phyloP scores from a whole-genome alignment of 2,888 invertebrate species.

The Eilema depressum region DNA sequence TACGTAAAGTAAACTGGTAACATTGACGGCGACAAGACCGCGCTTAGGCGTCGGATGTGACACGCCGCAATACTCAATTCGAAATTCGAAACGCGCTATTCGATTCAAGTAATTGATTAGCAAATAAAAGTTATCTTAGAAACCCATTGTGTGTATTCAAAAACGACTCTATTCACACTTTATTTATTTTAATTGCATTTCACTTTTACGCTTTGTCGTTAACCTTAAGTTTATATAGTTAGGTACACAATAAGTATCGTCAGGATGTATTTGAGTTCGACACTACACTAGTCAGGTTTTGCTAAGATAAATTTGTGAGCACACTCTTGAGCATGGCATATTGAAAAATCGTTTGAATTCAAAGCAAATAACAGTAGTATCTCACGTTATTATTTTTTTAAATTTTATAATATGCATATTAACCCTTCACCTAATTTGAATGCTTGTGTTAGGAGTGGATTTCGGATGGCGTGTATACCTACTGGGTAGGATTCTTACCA shows the following conservation, averaged over 20 bases:
- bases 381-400: too few species aligned
- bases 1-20: slow-evolving; percentile 79
- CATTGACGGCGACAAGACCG: slow-evolving; percentile 67
- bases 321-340: too few species aligned
- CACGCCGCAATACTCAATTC: slow-evolving; percentile 25
- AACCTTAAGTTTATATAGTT: not conserved
- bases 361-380: too few species aligned
- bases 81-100: slow-evolving; percentile 29
- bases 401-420: too few species aligned
- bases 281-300: too few species aligned
- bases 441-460: too few species aligned
- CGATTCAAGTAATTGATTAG: slow-evolving; percentile 28
- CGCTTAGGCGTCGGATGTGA: slow-evolving; percentile 54
- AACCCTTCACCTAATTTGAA: too few species aligned
- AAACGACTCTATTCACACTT: not conserved
- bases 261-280: too few species aligned
- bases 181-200: slow-evolving; percentile 2
- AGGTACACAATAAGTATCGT: not conserved
- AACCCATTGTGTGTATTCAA: slow-evolving; percentile 7
- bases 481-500: too few species aligned
- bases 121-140: slow-evolving; percentile 16
- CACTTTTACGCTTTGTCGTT: slow-evolving; percentile 8
- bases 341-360: too few species aligned
- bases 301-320: too few species aligned
- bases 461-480: too few species aligned